Evolutionary conservation across 1,140 invertebrate genomes (phyloP).

Genomic region (Episyrphus balteatus): DNA sequence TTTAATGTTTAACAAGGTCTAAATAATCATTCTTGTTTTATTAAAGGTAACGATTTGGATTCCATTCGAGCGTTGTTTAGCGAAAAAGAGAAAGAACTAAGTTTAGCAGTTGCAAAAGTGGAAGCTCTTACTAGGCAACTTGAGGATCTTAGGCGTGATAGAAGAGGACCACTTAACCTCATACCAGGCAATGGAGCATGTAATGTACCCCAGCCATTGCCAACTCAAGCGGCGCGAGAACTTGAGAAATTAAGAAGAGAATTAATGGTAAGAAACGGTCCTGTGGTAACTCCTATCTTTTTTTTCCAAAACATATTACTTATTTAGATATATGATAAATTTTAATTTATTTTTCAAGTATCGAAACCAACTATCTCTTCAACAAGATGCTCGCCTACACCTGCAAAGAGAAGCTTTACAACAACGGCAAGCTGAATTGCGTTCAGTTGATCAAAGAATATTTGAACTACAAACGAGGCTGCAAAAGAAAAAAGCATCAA

Average conservation of each 20-base stretch:
- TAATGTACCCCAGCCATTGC: slow-evolving; percentile 40
- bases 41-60: slow-evolving; percentile 83
- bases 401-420: slow-evolving; percentile 76
- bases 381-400: slow-evolving; percentile 77
- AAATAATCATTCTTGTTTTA: slow-evolving; percentile 15
- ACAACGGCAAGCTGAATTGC: slow-evolving; percentile 79
- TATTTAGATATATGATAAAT: not conserved
- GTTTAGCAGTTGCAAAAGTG: slow-evolving; percentile 87
- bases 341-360: slow-evolving; percentile 51
- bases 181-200: slow-evolving; percentile 20
- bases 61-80: slow-evolving; percentile 91
- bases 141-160: slow-evolving; percentile 70
- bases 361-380: slow-evolving; percentile 89
- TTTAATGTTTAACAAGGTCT: too few species aligned
- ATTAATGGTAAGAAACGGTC: slow-evolving; percentile 64
- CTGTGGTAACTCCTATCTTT: not conserved
- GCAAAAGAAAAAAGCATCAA: slow-evolving; percentile 74
- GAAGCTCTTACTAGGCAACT: slow-evolving; percentile 88
- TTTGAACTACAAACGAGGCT: slow-evolving; percentile 84
- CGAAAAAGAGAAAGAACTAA: slow-evolving; percentile 94
- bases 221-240: slow-evolving; percentile 67
- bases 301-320: slow-evolving; percentile 1
- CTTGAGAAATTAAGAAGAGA: slow-evolving; percentile 82
- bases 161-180: slow-evolving; percentile 37
- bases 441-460: slow-evolving; percentile 82